phyloP scores from a whole-genome alignment of 2,888 invertebrate species.

The Callimorpha dominula region DNA sequence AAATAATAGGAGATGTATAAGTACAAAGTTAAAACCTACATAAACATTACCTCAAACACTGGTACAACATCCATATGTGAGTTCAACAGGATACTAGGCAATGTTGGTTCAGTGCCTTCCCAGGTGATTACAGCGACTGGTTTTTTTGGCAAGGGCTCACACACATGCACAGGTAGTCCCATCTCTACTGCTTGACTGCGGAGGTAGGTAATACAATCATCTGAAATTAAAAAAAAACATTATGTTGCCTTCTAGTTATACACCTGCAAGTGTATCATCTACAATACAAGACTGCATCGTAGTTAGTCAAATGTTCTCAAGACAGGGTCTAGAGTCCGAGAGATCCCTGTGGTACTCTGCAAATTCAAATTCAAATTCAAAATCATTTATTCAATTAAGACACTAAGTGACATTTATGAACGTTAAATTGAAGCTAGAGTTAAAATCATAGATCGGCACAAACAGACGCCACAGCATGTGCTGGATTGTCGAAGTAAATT shows the following conservation, averaged over 20 bases:
- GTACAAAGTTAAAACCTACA: too few species aligned
- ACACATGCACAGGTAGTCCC: slow-evolving; percentile 88
- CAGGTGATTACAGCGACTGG: slow-evolving; percentile 95
- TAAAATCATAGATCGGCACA: too few species aligned
- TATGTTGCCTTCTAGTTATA: not conserved
- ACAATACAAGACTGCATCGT: not conserved
- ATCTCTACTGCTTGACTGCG: slow-evolving; percentile 90
- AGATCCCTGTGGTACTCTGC: not conserved
- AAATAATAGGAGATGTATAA: not conserved
- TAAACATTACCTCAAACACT: slow-evolving; percentile 90
- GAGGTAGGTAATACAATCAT: slow-evolving; percentile 91
- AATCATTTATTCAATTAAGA: too few species aligned
- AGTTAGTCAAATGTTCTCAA: not conserved
- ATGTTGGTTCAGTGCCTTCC: slow-evolving; percentile 90
- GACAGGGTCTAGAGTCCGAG: not conserved
- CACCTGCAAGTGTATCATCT: too few species aligned
- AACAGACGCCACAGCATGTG: too few species aligned
- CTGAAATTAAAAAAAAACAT: slow-evolving; percentile 77
- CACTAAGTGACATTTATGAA: too few species aligned
- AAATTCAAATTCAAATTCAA: too few species aligned
- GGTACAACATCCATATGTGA: slow-evolving; percentile 99
- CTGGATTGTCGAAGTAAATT: too few species aligned
- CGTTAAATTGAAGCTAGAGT: too few species aligned
- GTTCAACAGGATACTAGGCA: slow-evolving; percentile 93
- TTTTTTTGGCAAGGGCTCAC: slow-evolving; percentile 88